These are phyloP conservation scores for Apodemia mormo DNA, from an alignment of 2,888 invertebrate species.

Conservation along the genomic window DNA sequence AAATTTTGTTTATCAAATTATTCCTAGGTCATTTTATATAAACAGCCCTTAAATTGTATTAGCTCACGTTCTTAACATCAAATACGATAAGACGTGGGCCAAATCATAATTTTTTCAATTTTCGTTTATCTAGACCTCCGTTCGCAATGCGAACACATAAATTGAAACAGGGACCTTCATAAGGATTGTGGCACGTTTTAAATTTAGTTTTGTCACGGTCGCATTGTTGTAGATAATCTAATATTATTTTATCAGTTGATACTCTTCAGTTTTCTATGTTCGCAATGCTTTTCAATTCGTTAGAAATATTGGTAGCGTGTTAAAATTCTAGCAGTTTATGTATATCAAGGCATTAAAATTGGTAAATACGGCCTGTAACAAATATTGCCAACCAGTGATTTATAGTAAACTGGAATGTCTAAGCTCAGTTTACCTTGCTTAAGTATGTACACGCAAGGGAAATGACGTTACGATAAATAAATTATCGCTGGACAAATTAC, in stretches of 20 bases:
- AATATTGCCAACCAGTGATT: too few species aligned
- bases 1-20: too few species aligned
- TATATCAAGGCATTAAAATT: too few species aligned
- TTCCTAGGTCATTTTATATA: background rate
- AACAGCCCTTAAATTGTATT: background rate
- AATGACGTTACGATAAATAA: too few species aligned
- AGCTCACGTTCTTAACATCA: constrained; percentile 20
- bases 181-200: background rate
- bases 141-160: background rate
- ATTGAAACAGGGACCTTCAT: constrained; percentile 37
- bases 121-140: constrained; percentile 20
- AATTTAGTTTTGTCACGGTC: background rate
- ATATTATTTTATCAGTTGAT: background rate
- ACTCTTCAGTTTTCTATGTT: background rate
- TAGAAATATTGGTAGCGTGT: background rate
- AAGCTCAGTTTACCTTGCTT: too few species aligned
- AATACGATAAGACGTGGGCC: constrained; percentile 35
- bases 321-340: background rate
- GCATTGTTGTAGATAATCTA: constrained; percentile 1
- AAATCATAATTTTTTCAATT: constrained; percentile 40
- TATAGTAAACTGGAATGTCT: too few species aligned
- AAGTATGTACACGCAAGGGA: too few species aligned
- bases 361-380: too few species aligned
- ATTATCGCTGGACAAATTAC: too few species aligned
- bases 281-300: background rate